phyloP scores from a whole-genome alignment of 2,888 invertebrate species.

The Yponomeuta malinellus region DNA sequence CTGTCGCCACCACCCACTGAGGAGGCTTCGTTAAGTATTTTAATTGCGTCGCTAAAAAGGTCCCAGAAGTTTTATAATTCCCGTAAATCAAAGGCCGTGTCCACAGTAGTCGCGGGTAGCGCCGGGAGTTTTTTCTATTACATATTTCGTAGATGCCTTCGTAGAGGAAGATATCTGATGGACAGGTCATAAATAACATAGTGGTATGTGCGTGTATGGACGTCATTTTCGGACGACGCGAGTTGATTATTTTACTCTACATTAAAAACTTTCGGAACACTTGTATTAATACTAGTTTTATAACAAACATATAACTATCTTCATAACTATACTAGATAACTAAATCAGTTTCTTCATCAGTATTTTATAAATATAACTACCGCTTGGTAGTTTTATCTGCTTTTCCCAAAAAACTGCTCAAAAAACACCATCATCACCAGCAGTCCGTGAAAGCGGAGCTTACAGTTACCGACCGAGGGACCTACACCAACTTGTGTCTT shows the following conservation, averaged over 20 bases:
- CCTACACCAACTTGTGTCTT: too few relatives aligned
- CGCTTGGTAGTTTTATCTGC: too few relatives aligned
- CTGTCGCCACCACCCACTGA: constrained; percentile 73
- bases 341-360: too few relatives aligned
- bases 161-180: constrained; percentile 27
- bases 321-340: too few relatives aligned
- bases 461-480: constrained; percentile 27
- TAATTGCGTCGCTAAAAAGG: constrained; percentile 71
- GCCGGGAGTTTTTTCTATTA: constrained; percentile 25
- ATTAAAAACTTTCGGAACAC: background rate
- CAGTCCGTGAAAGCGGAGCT: constrained; percentile 50
- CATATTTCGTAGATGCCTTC: constrained; percentile 19
- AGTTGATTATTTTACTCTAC: background rate
- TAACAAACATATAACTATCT: too few relatives aligned
- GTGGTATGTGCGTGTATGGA: constrained; percentile 15
- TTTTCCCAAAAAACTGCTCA: background rate
- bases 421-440: constrained; percentile 30
- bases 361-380: too few relatives aligned
- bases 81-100: constrained; percentile 64
- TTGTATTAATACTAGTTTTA: too few relatives aligned
- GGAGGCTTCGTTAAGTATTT: constrained; percentile 68
- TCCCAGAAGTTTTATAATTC: constrained; percentile 57
- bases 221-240: constrained; percentile 3
- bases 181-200: constrained; percentile 26
- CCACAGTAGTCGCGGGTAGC: constrained; percentile 52